Evolutionary conservation across 2,113 vertebrate genomes (phyloP).

Genomic region (Piaya cayana): DNA sequence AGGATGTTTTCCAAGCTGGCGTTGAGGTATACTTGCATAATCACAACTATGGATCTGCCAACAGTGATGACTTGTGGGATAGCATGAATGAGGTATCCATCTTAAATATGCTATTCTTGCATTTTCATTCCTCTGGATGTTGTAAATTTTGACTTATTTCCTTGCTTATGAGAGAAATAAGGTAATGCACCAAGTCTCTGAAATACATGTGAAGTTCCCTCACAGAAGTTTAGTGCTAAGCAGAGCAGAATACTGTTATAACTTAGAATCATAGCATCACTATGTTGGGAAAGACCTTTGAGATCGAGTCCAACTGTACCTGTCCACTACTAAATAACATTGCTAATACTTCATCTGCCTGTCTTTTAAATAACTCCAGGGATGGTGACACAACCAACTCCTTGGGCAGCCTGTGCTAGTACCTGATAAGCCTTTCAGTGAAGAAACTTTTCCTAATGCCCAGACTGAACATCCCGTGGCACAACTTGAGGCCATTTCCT

Average conservation of each 20-base stretch:
- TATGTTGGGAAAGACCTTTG: too few relatives aligned
- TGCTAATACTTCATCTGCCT: too few relatives aligned
- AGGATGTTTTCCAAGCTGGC: conserved; percentile 85
- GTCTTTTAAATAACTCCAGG: too few relatives aligned
- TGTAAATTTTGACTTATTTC: background rate
- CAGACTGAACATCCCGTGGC: too few relatives aligned
- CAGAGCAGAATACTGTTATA: background rate
- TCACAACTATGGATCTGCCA: conserved; percentile 81
- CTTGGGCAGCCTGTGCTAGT: too few relatives aligned
- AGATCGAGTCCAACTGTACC: too few relatives aligned
- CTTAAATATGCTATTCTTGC: background rate
- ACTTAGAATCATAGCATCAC: too few relatives aligned
- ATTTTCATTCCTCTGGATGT: background rate
- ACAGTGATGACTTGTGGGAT: conserved; percentile 88
- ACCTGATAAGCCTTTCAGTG: too few relatives aligned
- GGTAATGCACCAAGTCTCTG: background rate
- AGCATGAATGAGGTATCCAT: conserved; percentile 86
- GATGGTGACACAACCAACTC: too few relatives aligned
- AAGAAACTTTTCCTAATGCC: too few relatives aligned
- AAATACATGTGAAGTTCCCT: background rate
- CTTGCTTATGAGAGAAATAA: background rate
- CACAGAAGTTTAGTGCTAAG: background rate
- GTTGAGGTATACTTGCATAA: conserved; percentile 83
- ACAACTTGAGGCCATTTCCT: too few relatives aligned
- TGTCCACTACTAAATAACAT: too few relatives aligned